Evolutionary conservation across 1,140 invertebrate genomes (phyloP).

Genomic region (Bathynomus jamesi): DNA sequence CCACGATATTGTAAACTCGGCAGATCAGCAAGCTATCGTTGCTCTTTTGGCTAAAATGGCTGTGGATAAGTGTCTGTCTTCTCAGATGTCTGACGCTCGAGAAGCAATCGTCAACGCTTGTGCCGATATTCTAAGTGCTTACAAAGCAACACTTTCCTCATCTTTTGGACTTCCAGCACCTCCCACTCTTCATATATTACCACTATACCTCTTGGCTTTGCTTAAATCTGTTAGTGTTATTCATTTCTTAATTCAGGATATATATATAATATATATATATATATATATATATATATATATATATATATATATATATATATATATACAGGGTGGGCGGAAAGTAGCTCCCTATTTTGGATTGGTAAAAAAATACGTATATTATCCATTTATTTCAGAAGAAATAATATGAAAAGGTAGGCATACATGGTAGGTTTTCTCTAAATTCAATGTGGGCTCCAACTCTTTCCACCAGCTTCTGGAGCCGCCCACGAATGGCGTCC

Average conservation of each 20-base stretch:
- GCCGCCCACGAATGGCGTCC: too few relatives aligned
- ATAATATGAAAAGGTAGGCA: too few relatives aligned
- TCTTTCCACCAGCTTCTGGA: too few relatives aligned
- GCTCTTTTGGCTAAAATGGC: slow-evolving; percentile 93
- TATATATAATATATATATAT: too few relatives aligned
- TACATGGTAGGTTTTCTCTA: too few relatives aligned
- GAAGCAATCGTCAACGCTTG: slow-evolving; percentile 94
- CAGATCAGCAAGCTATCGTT: slow-evolving; percentile 92
- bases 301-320: too few relatives aligned
- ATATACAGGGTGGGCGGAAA: too few relatives aligned
- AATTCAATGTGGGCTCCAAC: too few relatives aligned
- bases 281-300: too few relatives aligned
- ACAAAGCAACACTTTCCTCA: slow-evolving; percentile 59
- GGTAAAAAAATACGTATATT: too few relatives aligned
- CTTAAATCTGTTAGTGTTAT: slow-evolving; percentile 71
- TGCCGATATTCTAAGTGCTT: slow-evolving; percentile 80
- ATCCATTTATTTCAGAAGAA: too few relatives aligned
- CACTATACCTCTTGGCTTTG: slow-evolving; percentile 81
- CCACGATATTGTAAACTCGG: slow-evolving; percentile 75
- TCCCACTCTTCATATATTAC: slow-evolving; percentile 65
- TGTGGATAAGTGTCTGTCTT: slow-evolving; percentile 79
- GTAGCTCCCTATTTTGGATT: too few relatives aligned
- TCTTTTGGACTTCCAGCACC: slow-evolving; percentile 59
- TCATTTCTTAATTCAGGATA: slow-evolving; percentile 9
- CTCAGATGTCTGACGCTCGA: slow-evolving; percentile 80